Conservation (phyloP, 2,113 vertebrate species). For the Rhipidura dahli region DNA sequence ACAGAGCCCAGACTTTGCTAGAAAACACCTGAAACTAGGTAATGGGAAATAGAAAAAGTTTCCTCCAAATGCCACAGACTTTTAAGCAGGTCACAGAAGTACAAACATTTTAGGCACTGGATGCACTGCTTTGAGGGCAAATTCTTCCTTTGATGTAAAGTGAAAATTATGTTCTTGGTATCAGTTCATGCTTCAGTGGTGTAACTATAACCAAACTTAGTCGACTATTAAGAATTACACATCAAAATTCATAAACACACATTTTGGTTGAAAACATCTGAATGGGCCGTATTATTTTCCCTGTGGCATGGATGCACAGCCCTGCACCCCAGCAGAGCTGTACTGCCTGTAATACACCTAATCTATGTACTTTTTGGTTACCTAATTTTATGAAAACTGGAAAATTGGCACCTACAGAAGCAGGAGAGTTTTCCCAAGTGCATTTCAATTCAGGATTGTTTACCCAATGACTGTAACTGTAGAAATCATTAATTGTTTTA, state of each 20-base stretch:
- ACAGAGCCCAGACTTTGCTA: background rate
- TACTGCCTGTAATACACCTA: background rate
- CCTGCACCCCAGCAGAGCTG: background rate
- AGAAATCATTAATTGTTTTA: background rate
- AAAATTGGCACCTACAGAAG: background rate
- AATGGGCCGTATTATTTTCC: background rate
- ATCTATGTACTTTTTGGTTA: accelerated
- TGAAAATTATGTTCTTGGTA: background rate
- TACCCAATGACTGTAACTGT: background rate
- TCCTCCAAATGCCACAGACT: background rate
- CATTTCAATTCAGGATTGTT: background rate
- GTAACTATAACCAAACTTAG: background rate
- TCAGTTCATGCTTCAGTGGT: background rate
- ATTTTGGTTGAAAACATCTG: background rate
- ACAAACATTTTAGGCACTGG: background rate
- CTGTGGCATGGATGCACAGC: background rate
- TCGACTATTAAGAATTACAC: background rate
- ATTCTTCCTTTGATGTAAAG: background rate
- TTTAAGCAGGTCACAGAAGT: background rate
- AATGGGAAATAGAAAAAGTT: background rate
- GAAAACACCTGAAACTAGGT: background rate
- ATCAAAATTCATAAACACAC: background rate
- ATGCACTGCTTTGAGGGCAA: background rate
- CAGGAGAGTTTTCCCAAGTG: background rate
- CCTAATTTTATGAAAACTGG: background rate